phyloP scores from a whole-genome alignment of 2,113 vertebrate species.

The Neodon shergylaensis region DNA sequence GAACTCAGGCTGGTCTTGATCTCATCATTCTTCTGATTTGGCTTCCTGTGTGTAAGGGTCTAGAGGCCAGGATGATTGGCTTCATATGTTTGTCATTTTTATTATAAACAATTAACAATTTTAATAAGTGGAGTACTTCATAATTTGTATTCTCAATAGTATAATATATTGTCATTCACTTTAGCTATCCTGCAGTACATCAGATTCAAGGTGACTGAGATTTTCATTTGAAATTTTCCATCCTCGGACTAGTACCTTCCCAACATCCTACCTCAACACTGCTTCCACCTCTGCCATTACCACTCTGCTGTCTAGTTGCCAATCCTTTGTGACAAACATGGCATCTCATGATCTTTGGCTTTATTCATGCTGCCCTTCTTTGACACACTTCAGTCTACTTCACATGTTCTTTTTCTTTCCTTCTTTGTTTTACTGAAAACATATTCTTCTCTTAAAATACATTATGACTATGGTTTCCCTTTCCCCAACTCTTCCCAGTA shows the following conservation, averaged over 20 bases:
- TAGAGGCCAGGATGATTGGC: not conserved
- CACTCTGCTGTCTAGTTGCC: not conserved
- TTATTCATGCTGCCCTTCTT: not conserved
- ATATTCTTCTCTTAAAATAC: not conserved
- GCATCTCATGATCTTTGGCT: not conserved
- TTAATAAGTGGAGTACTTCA: not conserved
- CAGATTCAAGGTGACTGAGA: not conserved
- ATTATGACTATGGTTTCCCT: not conserved
- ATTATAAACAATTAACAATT: not conserved
- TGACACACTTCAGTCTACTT: not conserved
- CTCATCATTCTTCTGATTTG: not conserved
- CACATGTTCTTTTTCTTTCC: too few species aligned
- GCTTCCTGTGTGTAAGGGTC: too few species aligned
- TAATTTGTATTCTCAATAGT: not conserved
- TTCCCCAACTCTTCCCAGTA: not conserved
- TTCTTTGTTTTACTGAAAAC: not conserved
- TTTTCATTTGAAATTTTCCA: not conserved
- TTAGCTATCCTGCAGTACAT: not conserved
- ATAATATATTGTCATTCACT: not conserved
- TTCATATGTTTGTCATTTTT: not conserved
- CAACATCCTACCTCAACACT: rapidly evolving
- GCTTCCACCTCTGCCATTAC: not conserved
- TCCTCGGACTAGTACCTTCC: not conserved
- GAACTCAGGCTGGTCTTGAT: not conserved
- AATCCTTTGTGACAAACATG: not conserved